These are phyloP conservation scores for Acyrthosiphon pisum DNA, from an alignment of 1,140 invertebrate genomes.

Conservation along the genomic window DNA sequence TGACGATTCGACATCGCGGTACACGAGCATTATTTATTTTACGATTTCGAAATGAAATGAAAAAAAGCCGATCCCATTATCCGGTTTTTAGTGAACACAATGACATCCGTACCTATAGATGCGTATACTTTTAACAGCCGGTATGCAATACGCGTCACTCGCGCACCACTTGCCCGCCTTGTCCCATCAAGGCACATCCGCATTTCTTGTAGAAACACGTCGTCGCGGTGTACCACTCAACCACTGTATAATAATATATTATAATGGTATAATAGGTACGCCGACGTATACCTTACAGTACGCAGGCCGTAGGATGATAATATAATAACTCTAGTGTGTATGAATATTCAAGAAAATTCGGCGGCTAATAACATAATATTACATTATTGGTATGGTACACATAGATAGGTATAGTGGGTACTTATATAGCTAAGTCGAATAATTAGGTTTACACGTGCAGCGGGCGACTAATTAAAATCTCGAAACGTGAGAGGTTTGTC, in stretches of 20 bases:
- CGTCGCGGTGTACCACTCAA: neutral
- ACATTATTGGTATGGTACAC: neutral
- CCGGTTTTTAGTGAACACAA: neutral
- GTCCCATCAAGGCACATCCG: neutral
- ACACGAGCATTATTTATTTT: neutral
- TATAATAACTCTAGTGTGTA: neutral
- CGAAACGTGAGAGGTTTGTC: neutral
- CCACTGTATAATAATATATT: neutral
- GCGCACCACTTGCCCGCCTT: neutral
- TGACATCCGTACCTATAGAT: neutral
- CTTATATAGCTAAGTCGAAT: neutral
- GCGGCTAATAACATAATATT: neutral
- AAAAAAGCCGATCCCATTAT: neutral
- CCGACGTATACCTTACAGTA: neutral
- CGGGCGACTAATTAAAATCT: neutral
- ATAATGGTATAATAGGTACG: neutral
- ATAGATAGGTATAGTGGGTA: neutral
- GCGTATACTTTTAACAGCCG: neutral
- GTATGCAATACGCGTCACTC: neutral
- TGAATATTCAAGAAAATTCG: neutral
- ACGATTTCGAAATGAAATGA: neutral
- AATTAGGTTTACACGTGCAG: neutral
- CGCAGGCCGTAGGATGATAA: neutral
- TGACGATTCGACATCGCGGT: neutral
- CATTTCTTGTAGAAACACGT: neutral